These are phyloP conservation scores for Marmota flaviventris DNA, from an alignment of 2,113 vertebrate genomes.

Conservation along the genomic window DNA sequence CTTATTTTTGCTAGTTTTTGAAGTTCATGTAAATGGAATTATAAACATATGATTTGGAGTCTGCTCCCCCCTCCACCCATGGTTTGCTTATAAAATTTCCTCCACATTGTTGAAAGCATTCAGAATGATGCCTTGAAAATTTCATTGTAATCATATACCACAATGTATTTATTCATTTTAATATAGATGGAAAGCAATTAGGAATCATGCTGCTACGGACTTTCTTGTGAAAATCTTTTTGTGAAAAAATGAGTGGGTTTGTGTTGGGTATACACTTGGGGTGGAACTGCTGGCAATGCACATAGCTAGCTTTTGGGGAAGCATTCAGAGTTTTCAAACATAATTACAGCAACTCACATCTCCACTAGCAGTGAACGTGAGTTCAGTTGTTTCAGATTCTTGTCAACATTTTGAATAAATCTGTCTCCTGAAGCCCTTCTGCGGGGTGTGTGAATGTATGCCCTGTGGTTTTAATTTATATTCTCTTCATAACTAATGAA, in stretches of 20 bases:
- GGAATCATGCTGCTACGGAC: background rate
- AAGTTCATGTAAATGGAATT: background rate
- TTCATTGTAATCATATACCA: background rate
- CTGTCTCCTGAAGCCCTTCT: background rate
- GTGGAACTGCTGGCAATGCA: background rate
- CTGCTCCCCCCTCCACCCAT: background rate
- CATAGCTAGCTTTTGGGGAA: background rate
- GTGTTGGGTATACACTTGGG: background rate
- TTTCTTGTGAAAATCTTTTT: background rate
- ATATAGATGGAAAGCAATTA: background rate
- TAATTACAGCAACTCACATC: background rate
- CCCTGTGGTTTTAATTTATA: background rate
- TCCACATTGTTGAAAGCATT: background rate
- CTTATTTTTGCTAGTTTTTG: background rate
- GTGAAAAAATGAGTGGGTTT: background rate
- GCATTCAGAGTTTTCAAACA: background rate
- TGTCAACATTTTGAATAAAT: background rate
- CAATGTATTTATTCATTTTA: background rate
- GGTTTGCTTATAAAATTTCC: background rate
- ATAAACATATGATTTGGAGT: background rate
- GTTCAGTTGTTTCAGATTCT: background rate
- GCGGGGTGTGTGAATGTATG: background rate
- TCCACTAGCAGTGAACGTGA: background rate
- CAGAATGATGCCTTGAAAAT: background rate
- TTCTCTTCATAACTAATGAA: constrained; percentile 11